phyloP scores from a whole-genome alignment of 2,797 vertebrate species.

The Lerista edwardsae region DNA sequence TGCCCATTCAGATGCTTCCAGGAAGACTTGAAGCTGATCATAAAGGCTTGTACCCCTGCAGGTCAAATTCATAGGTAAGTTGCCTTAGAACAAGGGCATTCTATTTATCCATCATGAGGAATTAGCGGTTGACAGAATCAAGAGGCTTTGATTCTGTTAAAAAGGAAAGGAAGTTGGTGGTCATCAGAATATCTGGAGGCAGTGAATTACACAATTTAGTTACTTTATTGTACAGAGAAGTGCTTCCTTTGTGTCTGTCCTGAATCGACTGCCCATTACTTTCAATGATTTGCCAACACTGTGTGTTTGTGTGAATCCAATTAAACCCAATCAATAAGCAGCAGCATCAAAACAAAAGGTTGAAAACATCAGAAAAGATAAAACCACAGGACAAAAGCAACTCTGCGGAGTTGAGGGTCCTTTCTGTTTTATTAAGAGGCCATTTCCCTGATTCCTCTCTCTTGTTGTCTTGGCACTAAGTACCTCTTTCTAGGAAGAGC shows the following conservation, averaged over 20 bases:
- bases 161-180: not conserved
- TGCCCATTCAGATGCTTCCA: not conserved
- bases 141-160: not conserved
- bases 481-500: too few species aligned
- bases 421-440: too few species aligned
- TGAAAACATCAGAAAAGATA: too few species aligned
- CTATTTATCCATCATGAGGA: not conserved
- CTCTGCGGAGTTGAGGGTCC: too few species aligned
- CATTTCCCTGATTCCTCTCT: too few species aligned
- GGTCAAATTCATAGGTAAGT: not conserved
- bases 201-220: too few species aligned
- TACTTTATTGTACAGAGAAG: not conserved
- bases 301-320: too few species aligned
- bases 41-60: not conserved
- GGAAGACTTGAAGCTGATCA: not conserved
- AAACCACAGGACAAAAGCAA: too few species aligned
- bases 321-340: too few species aligned
- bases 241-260: not conserved
- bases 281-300: not conserved
- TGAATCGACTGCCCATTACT: not conserved
- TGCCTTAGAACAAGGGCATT: not conserved
- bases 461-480: too few species aligned
- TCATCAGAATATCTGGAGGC: not conserved
- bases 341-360: too few species aligned
- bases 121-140: not conserved